Percentiles rank a stretch among this genome's conserved stretches.
Conservation (phyloP, 2,888 invertebrate species). For the Timandra comae region DNA sequence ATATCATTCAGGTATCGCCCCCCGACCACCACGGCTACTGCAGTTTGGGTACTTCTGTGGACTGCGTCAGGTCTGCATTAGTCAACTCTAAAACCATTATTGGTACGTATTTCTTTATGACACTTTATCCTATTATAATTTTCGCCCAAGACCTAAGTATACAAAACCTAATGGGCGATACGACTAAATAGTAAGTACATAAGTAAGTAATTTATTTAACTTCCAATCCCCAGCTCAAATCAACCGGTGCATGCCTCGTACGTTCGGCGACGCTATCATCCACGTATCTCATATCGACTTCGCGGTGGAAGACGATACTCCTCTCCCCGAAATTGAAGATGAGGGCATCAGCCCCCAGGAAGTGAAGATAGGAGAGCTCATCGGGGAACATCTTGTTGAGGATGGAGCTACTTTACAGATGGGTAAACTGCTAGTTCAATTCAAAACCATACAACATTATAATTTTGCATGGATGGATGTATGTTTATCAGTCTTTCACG, state of each 20-base stretch:
- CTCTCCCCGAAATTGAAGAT: constrained; percentile 83
- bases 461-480: too few relatives aligned
- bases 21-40: constrained; percentile 95
- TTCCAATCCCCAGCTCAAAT: constrained; percentile 83
- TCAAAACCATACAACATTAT: too few relatives aligned
- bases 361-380: constrained; percentile 87
- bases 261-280: constrained; percentile 94
- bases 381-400: constrained; percentile 92
- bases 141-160: too few relatives aligned
- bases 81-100: constrained; percentile 90
- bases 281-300: constrained; percentile 95
- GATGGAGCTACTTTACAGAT: constrained; percentile 96
- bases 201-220: too few relatives aligned
- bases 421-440: too few relatives aligned
- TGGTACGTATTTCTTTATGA: constrained; percentile 78
- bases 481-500: too few relatives aligned
- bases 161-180: too few relatives aligned
- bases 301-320: constrained; percentile 82
- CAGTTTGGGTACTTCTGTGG: constrained; percentile 94
- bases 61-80: constrained; percentile 91
- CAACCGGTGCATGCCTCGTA: constrained; percentile 93
- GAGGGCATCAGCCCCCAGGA: constrained; percentile 83
- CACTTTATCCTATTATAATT: too few relatives aligned
- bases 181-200: too few relatives aligned
- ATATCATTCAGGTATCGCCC: constrained; percentile 90